These are phyloP conservation scores for Cheilinus undulatus DNA, from an alignment of 2,113 vertebrate species.

Conservation along the genomic window DNA sequence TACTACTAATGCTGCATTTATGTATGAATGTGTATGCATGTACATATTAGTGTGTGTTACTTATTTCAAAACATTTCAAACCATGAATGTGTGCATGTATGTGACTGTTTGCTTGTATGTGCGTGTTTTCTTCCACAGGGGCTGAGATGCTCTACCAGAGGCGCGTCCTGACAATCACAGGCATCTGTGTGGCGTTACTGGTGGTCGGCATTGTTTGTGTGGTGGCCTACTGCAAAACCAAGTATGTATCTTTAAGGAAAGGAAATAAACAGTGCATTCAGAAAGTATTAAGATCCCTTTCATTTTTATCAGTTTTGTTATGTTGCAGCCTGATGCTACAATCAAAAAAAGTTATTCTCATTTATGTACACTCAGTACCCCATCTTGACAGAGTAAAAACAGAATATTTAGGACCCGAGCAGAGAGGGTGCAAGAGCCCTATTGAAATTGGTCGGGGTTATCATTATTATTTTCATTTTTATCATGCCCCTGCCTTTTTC, in stretches of 20 bases:
- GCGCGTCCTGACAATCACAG: slow-evolving; percentile 97
- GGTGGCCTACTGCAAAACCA: slow-evolving; percentile 99
- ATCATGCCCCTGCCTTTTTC: too few relatives aligned
- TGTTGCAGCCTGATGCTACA: too few relatives aligned
- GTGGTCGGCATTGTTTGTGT: slow-evolving; percentile 98
- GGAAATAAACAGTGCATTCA: too few relatives aligned
- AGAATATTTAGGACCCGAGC: too few relatives aligned
- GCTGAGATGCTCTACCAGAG: slow-evolving; percentile 98
- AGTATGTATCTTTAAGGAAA: slow-evolving; percentile 85
- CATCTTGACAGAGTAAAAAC: too few relatives aligned
- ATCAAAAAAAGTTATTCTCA: too few relatives aligned
- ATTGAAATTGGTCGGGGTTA: too few relatives aligned
- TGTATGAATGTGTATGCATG: slow-evolving; percentile 57
- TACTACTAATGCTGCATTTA: slow-evolving; percentile 60
- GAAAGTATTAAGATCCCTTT: too few relatives aligned
- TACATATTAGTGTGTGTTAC: slow-evolving; percentile 30
- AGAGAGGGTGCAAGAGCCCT: background rate
- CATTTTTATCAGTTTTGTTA: too few relatives aligned
- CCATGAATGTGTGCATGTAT: slow-evolving; percentile 31
- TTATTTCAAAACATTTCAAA: too few relatives aligned
- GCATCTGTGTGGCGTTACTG: slow-evolving; percentile 96
- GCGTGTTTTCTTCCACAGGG: slow-evolving; percentile 86
- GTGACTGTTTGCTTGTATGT: slow-evolving; percentile 21
- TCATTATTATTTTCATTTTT: too few relatives aligned
- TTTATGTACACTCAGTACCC: too few relatives aligned